These are phyloP conservation scores for Drosophila asahinai DNA, from an alignment of 1,140 invertebrate genomes.

Conservation along the genomic window DNA sequence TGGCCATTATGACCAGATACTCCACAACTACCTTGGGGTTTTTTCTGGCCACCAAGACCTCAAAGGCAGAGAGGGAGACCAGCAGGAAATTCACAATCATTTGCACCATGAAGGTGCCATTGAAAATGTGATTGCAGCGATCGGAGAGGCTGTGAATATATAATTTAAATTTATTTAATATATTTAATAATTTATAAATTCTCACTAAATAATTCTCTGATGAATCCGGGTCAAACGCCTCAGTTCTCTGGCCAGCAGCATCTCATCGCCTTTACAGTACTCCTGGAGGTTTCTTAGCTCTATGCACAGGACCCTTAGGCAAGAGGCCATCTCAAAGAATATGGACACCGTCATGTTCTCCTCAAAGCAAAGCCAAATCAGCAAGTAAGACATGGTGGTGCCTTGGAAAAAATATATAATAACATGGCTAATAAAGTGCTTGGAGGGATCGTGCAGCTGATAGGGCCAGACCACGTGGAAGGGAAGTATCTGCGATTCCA, in stretches of 20 bases:
- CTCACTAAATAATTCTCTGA: slow-evolving; percentile 41
- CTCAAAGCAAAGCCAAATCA: slow-evolving; percentile 11
- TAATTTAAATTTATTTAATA: no score
- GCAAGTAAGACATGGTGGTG: not conserved
- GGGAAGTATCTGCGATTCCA: slow-evolving; percentile 34
- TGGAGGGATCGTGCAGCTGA: slow-evolving; percentile 30
- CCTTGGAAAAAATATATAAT: slow-evolving; percentile 33
- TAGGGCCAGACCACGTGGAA: slow-evolving; percentile 50
- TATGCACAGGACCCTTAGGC: slow-evolving; percentile 37
- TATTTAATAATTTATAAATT: no score
- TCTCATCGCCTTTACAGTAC: not conserved
- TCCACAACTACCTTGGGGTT: slow-evolving; percentile 36
- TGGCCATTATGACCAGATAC: slow-evolving; percentile 43
- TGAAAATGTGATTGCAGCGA: slow-evolving; percentile 51
- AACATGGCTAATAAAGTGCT: slow-evolving; percentile 17
- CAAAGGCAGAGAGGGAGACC: slow-evolving; percentile 51
- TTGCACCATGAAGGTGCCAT: slow-evolving; percentile 41
- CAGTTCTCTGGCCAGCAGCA: slow-evolving; percentile 8
- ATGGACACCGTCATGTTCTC: slow-evolving; percentile 22
- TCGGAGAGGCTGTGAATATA: slow-evolving; percentile 27
- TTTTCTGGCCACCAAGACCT: slow-evolving; percentile 26
- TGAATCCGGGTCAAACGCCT: slow-evolving; percentile 22
- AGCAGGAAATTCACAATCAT: slow-evolving; percentile 44
- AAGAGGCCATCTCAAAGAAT: slow-evolving; percentile 38
- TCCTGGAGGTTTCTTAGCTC: slow-evolving; percentile 22